These are phyloP conservation scores for Carposina sasakii DNA, from an alignment of 1,140 invertebrate genomes.

Conservation along the genomic window DNA sequence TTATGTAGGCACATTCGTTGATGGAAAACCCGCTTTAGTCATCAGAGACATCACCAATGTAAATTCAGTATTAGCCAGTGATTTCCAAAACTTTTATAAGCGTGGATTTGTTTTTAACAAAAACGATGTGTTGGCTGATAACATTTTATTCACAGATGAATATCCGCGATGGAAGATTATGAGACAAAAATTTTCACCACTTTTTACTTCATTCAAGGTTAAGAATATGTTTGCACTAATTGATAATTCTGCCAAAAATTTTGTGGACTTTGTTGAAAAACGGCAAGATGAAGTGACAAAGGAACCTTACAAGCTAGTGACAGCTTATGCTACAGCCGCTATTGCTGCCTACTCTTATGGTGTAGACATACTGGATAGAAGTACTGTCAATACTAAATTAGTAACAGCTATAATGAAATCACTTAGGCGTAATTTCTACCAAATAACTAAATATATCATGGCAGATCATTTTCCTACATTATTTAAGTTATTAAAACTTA, in stretches of 20 bases:
- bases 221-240: conserved; percentile 64
- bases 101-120: conserved; percentile 39
- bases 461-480: conserved; percentile 11
- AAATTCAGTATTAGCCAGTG: conserved; percentile 66
- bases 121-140: conserved; percentile 51
- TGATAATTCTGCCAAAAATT: conserved; percentile 35
- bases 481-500: conserved; percentile 25
- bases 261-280: conserved; percentile 23
- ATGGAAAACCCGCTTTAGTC: conserved; percentile 25
- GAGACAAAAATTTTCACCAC: conserved; percentile 44
- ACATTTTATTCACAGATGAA: conserved; percentile 49
- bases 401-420: conserved; percentile 26
- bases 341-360: conserved; percentile 34
- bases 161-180: conserved; percentile 54
- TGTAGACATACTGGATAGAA: conserved; percentile 25
- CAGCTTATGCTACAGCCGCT: conserved; percentile 29
- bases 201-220: conserved; percentile 55
- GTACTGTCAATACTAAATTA: conserved; percentile 30
- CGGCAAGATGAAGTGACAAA: conserved; percentile 14
- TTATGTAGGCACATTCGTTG: conserved; percentile 28
- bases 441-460: conserved; percentile 21
- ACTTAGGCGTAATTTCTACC: conserved; percentile 11
- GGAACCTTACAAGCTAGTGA: conserved; percentile 29
- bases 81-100: conserved; percentile 63
- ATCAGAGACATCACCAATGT: conserved; percentile 66